A percentile compares a stretch with the other conserved stretches of the same genome.
Conservation (phyloP, 1,140 invertebrate species). For the Lineus longissimus region DNA sequence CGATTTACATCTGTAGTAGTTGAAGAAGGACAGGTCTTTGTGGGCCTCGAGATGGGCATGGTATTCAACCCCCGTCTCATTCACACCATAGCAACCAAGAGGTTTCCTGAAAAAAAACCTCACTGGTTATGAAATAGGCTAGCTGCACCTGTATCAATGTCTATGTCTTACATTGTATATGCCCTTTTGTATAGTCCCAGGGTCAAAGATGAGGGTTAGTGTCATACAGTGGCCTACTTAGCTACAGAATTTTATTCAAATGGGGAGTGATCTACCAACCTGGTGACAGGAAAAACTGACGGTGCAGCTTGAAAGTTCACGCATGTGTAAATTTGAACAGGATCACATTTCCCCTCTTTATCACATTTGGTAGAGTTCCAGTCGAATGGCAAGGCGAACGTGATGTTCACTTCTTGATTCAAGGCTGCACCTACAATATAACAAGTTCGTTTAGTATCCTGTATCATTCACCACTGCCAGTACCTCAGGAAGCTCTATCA, state of each 20-base stretch:
- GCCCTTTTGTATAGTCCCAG: no score
- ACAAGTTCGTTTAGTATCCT: constrained; percentile 9
- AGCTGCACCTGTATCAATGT: background rate
- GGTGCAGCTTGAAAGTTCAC: constrained; percentile 38
- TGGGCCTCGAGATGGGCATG: constrained; percentile 24
- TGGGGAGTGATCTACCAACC: constrained; percentile 19
- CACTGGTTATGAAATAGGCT: constrained; percentile 6
- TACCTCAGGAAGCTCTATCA: no score
- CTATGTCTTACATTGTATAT: no score
- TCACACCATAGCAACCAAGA: constrained; percentile 17
- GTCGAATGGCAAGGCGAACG: constrained; percentile 33
- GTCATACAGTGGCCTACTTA: background rate
- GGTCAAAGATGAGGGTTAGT: no score
- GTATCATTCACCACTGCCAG: no score
- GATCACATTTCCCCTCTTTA: constrained; percentile 17
- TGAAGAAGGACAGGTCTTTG: constrained; percentile 8
- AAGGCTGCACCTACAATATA: constrained; percentile 29
- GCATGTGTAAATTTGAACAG: constrained; percentile 37
- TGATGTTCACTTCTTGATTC: constrained; percentile 34
- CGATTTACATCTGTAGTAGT: constrained; percentile 18
- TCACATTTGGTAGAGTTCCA: constrained; percentile 35
- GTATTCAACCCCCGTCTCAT: constrained; percentile 23
- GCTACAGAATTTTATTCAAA: constrained; percentile 3
- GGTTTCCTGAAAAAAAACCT: constrained; percentile 23
- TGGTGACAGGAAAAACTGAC: constrained; percentile 37